A percentile compares a stretch with the other conserved stretches of the same genome.
Conservation (phyloP, 1,140 invertebrate genomes). For the Meloidogyne exigua region DNA sequence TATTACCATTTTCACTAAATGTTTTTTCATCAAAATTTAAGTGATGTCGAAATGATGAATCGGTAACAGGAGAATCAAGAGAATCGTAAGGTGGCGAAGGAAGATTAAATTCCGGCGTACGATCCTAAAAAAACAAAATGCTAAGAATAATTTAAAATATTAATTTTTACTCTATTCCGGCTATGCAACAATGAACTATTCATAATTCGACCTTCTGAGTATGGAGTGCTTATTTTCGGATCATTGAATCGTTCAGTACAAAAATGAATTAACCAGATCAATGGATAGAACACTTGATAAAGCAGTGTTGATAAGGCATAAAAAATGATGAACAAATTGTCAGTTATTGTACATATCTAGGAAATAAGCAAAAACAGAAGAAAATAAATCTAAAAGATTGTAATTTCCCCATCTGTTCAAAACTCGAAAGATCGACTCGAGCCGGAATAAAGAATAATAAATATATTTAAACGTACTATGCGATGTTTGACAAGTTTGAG, state of each 20-base stretch:
- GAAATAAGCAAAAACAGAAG: conserved; percentile 1
- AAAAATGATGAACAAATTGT: conserved; percentile 7
- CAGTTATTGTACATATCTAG: conserved; percentile 4
- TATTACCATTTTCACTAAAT: conserved; percentile 23
- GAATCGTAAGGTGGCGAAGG: conserved; percentile 3
- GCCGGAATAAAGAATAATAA: no score
- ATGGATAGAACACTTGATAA: conserved; percentile 18
- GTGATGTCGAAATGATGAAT: conserved; percentile 14
- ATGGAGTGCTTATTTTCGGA: conserved; percentile 22
- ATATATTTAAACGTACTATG: not conserved
- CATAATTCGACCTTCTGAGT: conserved; percentile 7
- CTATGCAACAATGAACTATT: conserved; percentile 19
- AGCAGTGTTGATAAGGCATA: not conserved
- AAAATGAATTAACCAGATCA: conserved; percentile 23
- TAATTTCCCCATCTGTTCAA: no score
- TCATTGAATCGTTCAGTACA: conserved; percentile 11
- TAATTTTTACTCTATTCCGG: conserved; percentile 12
- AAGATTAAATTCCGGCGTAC: conserved; percentile 25
- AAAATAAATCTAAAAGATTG: not conserved
- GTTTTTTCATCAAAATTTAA: conserved; percentile 18
- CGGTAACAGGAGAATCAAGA: not conserved
- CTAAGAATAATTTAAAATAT: not conserved
- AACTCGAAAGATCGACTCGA: no score
- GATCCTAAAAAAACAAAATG: conserved; percentile 17
- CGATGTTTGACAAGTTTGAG: conserved; percentile 20